These are phyloP conservation scores for Paracyclopina nana DNA, from an alignment of 1,140 invertebrate species.

Conservation along the genomic window DNA sequence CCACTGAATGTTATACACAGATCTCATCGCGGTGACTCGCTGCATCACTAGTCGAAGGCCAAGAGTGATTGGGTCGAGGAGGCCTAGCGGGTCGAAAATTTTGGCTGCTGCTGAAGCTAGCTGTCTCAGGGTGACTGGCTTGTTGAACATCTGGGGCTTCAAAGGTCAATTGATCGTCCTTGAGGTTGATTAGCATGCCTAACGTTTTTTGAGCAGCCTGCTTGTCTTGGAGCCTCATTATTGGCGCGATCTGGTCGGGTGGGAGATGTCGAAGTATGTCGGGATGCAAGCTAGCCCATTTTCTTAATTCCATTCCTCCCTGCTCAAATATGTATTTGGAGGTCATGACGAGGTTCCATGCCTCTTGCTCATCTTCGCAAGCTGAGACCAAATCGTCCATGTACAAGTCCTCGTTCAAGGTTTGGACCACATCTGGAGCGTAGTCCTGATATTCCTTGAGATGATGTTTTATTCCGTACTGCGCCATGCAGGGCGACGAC, in stretches of 20 bases:
- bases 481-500: slow-evolving; percentile 18
- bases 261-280: not conserved
- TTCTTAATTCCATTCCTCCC: slow-evolving; percentile 17
- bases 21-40: slow-evolving; percentile 18
- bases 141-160: not conserved
- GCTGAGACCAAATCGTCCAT: slow-evolving; percentile 19
- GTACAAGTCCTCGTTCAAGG: slow-evolving; percentile 17
- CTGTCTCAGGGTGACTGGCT: slow-evolving; percentile 17
- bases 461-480: slow-evolving; percentile 18
- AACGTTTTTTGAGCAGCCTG: no score
- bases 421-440: not conserved
- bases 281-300: slow-evolving; percentile 16
- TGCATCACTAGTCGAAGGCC: no score
- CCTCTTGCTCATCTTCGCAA: slow-evolving; percentile 16
- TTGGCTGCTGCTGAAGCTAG: slow-evolving; percentile 14
- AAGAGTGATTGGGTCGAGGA: slow-evolving; percentile 18
- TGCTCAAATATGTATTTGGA: slow-evolving; percentile 3
- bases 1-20: slow-evolving; percentile 6
- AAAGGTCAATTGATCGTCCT: slow-evolving; percentile 17
- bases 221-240: no score
- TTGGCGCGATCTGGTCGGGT: not conserved
- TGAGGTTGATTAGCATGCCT: slow-evolving; percentile 17
- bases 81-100: slow-evolving; percentile 23
- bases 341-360: not conserved
- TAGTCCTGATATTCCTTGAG: slow-evolving; percentile 10